Evolutionary conservation across 2,888 invertebrate species (phyloP).

Genomic region (Hypercompe scribonia): DNA sequence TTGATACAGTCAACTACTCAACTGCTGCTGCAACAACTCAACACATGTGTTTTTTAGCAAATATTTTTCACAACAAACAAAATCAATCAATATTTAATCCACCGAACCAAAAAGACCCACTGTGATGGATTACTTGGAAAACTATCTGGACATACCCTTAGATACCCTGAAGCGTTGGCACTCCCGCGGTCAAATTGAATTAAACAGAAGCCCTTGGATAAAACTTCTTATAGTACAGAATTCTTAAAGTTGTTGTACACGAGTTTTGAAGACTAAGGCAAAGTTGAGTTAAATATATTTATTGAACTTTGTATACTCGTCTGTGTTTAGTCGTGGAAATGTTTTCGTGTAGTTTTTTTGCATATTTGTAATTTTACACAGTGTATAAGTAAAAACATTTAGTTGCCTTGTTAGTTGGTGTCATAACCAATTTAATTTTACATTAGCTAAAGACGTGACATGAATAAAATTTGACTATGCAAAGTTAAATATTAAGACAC

Average conservation of each 20-base stretch:
- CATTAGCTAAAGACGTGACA: too few relatives aligned
- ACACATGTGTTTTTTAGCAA: too few relatives aligned
- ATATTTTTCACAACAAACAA: too few relatives aligned
- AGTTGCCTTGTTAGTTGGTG: too few relatives aligned
- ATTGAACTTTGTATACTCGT: background rate
- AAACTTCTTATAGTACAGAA: constrained; percentile 30
- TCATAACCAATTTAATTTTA: too few relatives aligned
- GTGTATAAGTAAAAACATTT: too few relatives aligned
- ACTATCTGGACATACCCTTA: constrained; percentile 67
- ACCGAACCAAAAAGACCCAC: constrained; percentile 8
- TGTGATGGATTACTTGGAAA: constrained; percentile 71
- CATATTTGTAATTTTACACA: background rate
- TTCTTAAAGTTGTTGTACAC: background rate
- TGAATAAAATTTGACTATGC: too few relatives aligned
- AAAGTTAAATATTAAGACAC: too few relatives aligned
- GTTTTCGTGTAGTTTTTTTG: background rate
- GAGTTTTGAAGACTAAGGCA: background rate
- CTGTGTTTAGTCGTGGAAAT: too few relatives aligned
- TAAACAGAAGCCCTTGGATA: constrained; percentile 54
- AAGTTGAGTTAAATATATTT: background rate
- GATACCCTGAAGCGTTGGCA: constrained; percentile 48
- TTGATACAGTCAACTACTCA: too few relatives aligned
- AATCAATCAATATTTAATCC: constrained; percentile 16
- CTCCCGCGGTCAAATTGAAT: constrained; percentile 57
- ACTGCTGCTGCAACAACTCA: too few relatives aligned